Evolutionary conservation across 2,113 vertebrate species (phyloP).

Genomic region (Lonchura striata): DNA sequence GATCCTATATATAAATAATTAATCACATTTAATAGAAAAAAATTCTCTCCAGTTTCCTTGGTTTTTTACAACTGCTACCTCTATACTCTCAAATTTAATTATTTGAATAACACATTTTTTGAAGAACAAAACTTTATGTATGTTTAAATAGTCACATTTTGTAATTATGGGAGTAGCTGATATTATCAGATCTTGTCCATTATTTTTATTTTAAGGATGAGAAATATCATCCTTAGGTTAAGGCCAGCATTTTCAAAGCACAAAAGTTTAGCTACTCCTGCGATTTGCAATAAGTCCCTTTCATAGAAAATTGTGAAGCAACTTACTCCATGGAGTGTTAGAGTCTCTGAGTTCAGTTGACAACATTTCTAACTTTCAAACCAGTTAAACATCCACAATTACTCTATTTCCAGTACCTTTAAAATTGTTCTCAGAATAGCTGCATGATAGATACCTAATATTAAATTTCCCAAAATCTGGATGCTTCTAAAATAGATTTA

Average conservation of each 20-base stretch:
- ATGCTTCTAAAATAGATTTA: not conserved
- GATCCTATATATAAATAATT: not conserved
- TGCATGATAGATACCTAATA: not conserved
- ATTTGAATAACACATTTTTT: not conserved
- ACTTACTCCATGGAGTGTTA: not conserved
- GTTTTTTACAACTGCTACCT: not conserved
- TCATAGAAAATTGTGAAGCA: not conserved
- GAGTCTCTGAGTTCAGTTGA: not conserved
- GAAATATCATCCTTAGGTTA: not conserved
- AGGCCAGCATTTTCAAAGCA: not conserved
- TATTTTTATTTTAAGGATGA: not conserved
- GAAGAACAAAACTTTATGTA: rapidly evolving
- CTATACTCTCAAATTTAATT: not conserved
- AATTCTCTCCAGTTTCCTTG: not conserved
- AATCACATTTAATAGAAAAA: not conserved
- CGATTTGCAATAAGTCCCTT: not conserved
- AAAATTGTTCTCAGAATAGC: not conserved
- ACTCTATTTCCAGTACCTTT: not conserved
- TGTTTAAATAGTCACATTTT: not conserved
- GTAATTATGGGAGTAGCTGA: not conserved
- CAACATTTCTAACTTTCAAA: not conserved
- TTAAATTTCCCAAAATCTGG: not conserved
- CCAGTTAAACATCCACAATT: not conserved
- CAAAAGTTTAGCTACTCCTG: not conserved
- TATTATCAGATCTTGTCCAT: not conserved